phyloP scores from a whole-genome alignment of 2,888 invertebrate species.

The Ormia ochracea region DNA sequence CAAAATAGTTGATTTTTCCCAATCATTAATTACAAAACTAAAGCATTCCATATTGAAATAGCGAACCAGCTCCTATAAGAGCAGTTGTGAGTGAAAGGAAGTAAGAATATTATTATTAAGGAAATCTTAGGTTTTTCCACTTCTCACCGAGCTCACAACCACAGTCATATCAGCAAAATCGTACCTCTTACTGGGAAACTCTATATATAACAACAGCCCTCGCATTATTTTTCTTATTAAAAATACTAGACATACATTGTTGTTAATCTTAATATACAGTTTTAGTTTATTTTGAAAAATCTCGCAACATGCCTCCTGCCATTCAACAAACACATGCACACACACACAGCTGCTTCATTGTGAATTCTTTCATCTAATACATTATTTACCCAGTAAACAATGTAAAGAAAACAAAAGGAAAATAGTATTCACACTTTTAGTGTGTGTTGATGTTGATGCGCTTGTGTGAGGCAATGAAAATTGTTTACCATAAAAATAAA shows the following conservation, averaged over 20 bases:
- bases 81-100: no score
- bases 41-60: no score
- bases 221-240: background rate
- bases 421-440: background rate
- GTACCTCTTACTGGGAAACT: background rate
- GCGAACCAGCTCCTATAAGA: no score
- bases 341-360: background rate
- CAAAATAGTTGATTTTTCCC: no score
- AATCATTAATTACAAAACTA: no score
- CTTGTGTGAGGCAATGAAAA: conserved; percentile 47
- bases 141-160: no score
- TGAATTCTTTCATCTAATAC: conserved; percentile 47
- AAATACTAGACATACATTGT: background rate
- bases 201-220: background rate
- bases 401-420: conserved; percentile 29
- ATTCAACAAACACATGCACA: no score
- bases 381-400: conserved; percentile 57
- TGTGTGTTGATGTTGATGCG: background rate
- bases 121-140: no score
- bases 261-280: conserved; percentile 22
- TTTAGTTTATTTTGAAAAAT: conserved; percentile 13
- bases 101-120: no score
- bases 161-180: no score
- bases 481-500: conserved; percentile 61
- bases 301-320: background rate